Percentiles rank a stretch among this genome's conserved stretches.
These are phyloP conservation scores for Anticlea derivata DNA, from an alignment of 2,888 invertebrate genomes.

Conservation along the genomic window DNA sequence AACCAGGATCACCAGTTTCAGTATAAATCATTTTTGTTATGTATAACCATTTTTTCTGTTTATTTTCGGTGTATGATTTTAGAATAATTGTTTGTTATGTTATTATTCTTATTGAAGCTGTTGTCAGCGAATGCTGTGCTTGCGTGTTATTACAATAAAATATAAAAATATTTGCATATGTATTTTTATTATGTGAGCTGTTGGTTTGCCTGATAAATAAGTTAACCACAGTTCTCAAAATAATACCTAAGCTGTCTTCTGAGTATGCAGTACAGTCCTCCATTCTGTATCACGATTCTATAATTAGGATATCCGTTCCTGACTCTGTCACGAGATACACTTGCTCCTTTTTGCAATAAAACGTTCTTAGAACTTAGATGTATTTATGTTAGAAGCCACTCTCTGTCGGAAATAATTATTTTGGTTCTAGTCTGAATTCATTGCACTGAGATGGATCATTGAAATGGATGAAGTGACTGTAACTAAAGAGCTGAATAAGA, in stretches of 20 bases:
- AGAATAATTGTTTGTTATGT: no score
- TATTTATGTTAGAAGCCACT: constrained; percentile 36
- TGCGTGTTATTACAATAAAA: no score
- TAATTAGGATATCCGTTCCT: constrained; percentile 23
- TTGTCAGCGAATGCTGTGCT: no score
- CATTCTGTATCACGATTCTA: constrained; percentile 14
- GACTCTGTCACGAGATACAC: constrained; percentile 14
- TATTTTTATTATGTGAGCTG: no score
- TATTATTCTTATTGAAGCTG: no score
- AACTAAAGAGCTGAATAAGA: no score
- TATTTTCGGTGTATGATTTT: no score
- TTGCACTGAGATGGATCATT: constrained; percentile 23
- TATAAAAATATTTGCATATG: no score
- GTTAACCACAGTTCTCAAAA: not conserved
- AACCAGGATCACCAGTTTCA: no score
- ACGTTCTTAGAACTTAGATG: constrained; percentile 33
- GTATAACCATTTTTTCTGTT: no score
- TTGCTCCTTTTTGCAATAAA: constrained; percentile 36
- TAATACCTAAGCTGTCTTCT: not conserved
- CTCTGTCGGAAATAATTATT: constrained; percentile 33
- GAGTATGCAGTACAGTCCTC: constrained; percentile 1
- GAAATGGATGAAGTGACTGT: not conserved
- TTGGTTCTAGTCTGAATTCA: constrained; percentile 27
- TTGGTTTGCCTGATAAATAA: no score
- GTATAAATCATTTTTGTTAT: no score